Evolutionary conservation across 2,888 invertebrate genomes (phyloP), one percentile per base, ranked within the genome.

Genomic region (Sussaba pulchella): DNA sequence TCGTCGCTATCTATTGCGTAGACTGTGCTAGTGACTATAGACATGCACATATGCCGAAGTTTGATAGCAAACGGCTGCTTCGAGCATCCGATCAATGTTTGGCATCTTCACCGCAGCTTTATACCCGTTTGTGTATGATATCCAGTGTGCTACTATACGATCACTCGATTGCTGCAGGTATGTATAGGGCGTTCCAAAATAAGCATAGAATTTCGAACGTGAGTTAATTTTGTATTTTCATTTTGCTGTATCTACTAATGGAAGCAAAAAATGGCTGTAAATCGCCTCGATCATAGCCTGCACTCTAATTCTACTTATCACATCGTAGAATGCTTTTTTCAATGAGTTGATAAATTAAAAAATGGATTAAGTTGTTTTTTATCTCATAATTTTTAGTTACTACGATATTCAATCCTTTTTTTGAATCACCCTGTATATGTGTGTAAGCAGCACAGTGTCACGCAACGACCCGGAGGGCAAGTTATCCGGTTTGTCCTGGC

Each of bases 41-140:
- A 9, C 31, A 47, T 14, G n/a, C 39, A 54, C n/a, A 26, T 19
- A 76, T 47, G 67, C 5, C 14, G 14, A 52, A 24, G 24, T 17
- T 57, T 36, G 39, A 43, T 54, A 70, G 17, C 19, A 45, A 17
- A 3, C 14, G n/a, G 21, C 54, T 67, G 66, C 72, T 76, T 67
- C 21, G 54, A 59, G 61, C 67, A 41, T 43, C 45, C 19, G 31
- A 64, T 67, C 76, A 73, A 67, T 67, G 63, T 69, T 47, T 12
- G 2, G 43, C 5, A 64, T 75, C 50, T 75, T 57, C 31, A 47
- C 5, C 14, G 39, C 10, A 61, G 72, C 61, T 72, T 47, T 26
- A 17, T 19, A 24, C 36, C 24, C 17, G 12, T 36, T 63, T 36
- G 19, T 17, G 45, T 31, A 6, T 31, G 2, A 50, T 47, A 6